Evolutionary conservation across 2,888 invertebrate species (phyloP).

Genomic region (Crossocerus cetratus): DNA sequence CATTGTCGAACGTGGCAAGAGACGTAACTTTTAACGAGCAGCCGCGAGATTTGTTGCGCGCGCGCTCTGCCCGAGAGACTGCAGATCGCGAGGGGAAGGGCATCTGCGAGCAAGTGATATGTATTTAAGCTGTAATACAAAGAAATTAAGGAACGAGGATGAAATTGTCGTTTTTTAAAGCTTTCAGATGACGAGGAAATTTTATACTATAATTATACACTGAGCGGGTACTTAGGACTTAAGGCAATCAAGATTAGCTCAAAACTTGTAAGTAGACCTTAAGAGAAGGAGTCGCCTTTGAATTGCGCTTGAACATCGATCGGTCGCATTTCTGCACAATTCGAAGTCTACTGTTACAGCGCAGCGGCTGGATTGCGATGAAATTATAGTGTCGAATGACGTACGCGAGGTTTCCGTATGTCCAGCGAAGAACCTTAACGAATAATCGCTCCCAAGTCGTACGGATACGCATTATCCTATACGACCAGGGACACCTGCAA

Average conservation of each 20-base stretch:
- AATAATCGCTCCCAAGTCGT: slow-evolving; percentile 14
- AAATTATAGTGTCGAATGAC: slow-evolving; percentile 12
- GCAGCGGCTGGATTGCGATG: slow-evolving; percentile 25
- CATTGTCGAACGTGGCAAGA: background rate
- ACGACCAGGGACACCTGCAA: slow-evolving; percentile 40
- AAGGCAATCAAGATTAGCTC: slow-evolving; percentile 52
- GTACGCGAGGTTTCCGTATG: background rate
- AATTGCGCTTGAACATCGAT: slow-evolving; percentile 35
- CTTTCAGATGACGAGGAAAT: slow-evolving; percentile 27
- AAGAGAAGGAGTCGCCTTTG: slow-evolving; percentile 29
- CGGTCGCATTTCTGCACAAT: slow-evolving; percentile 26
- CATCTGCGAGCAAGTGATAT: slow-evolving; percentile 56
- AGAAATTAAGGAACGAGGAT: slow-evolving; percentile 41
- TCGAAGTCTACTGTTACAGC: slow-evolving; percentile 21
- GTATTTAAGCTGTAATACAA: slow-evolving; percentile 48
- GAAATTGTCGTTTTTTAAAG: slow-evolving; percentile 45
- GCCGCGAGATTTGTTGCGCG: slow-evolving; percentile 25
- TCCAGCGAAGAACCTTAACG: background rate
- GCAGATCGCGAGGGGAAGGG: slow-evolving; percentile 26
- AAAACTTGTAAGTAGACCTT: slow-evolving; percentile 44
- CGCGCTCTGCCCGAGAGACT: slow-evolving; percentile 20
- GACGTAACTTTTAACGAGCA: slow-evolving; percentile 15
- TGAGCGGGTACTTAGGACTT: slow-evolving; percentile 31
- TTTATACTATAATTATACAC: slow-evolving; percentile 50
- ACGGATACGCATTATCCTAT: slow-evolving; percentile 18